A percentile compares a stretch with the other conserved stretches of the same genome.
Evolutionary conservation across 2,888 invertebrate genomes (phyloP).

Genomic region (Andrena camellia): DNA sequence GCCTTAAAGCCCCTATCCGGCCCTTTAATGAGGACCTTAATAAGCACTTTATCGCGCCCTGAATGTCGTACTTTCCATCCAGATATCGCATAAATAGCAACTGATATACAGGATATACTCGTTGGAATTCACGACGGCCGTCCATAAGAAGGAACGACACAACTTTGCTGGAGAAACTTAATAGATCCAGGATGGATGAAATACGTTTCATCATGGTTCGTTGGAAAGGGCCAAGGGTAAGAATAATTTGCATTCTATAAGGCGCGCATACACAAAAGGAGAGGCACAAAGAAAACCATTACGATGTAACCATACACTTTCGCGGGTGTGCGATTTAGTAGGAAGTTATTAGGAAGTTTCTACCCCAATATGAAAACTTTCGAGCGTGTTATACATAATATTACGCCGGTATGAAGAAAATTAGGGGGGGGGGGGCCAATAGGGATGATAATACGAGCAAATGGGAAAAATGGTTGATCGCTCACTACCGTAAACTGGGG

Average conservation of each 20-base stretch:
- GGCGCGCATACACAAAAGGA: not conserved
- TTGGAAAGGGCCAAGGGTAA: not conserved
- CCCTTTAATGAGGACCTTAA: constrained; percentile 1
- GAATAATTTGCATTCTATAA: constrained; percentile 15
- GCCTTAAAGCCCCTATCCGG: not conserved
- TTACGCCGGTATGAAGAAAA: not conserved
- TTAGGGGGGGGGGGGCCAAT: not conserved
- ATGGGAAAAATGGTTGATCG: too few species aligned
- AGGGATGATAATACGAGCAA: too few species aligned
- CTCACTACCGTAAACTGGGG: too few species aligned
- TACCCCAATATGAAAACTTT: constrained; percentile 6
- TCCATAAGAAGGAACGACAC: not conserved
- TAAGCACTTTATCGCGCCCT: not conserved
- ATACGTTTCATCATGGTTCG: not conserved
- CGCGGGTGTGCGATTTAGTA: not conserved
- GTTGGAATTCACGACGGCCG: not conserved
- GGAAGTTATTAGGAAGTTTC: constrained; percentile 1
- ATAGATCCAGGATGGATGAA: constrained; percentile 1
- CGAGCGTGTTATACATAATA: not conserved
- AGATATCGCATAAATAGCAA: not conserved
- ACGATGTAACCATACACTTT: constrained; percentile 15
- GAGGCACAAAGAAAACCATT: constrained; percentile 19
- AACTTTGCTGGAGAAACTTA: not conserved
- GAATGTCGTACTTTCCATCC: not conserved
- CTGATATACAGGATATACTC: not conserved